Percentiles rank a stretch among this genome's conserved stretches.
Conservation (phyloP, 2,113 vertebrate species). For the Microtus pennsylvanicus region DNA sequence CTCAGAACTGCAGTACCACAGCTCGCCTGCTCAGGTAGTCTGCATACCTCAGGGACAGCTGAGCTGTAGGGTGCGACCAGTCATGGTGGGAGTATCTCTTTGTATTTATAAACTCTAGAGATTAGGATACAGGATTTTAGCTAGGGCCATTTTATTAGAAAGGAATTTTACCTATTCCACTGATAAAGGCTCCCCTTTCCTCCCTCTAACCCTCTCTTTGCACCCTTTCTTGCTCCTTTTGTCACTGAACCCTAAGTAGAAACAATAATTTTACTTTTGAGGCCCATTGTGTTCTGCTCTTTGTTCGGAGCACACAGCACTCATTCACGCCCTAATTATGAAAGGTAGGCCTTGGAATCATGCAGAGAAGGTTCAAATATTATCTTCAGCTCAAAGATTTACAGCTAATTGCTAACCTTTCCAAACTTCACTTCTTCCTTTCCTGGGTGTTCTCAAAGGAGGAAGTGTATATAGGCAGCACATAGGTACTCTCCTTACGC, state of each 20-base stretch:
- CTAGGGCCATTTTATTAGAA: neutral
- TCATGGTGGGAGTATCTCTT: neutral
- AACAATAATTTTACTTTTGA: neutral
- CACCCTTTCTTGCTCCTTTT: neutral
- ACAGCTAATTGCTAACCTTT: conserved; percentile 11
- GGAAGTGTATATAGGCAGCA: neutral
- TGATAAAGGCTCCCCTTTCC: neutral
- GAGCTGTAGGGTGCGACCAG: neutral
- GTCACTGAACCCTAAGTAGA: neutral
- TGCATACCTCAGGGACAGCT: neutral
- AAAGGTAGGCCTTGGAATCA: conserved; percentile 34
- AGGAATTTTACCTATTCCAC: neutral
- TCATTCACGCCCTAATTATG: neutral
- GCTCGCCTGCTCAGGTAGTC: neutral
- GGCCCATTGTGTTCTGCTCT: neutral
- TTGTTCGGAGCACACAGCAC: neutral
- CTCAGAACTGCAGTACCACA: neutral
- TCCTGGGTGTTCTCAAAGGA: conserved; percentile 12
- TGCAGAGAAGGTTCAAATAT: neutral
- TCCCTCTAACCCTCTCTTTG: neutral
- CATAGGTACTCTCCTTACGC: neutral
- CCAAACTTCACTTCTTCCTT: conserved; percentile 52
- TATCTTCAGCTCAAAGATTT: conserved; percentile 33
- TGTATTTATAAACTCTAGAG: neutral
- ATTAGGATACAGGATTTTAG: neutral